phyloP scores from a whole-genome alignment of 1,140 invertebrate genomes.

The Drosophila sp. region DNA sequence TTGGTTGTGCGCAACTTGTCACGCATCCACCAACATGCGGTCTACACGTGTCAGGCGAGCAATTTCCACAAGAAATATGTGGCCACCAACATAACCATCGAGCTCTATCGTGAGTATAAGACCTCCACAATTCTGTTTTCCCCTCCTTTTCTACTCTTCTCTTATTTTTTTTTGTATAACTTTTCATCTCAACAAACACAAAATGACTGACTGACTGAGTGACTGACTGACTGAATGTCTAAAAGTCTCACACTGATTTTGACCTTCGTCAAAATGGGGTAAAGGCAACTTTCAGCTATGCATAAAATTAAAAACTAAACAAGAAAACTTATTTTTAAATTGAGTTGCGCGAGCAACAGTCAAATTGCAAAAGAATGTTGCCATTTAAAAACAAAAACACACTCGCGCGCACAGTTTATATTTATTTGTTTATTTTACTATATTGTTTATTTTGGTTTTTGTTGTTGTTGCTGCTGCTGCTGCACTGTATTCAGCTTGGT shows the following conservation, averaged over 20 bases:
- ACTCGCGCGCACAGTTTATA: conserved; percentile 49
- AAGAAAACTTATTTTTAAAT: conserved; percentile 26
- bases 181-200: not conserved
- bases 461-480: conserved; percentile 35
- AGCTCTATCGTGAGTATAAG: conserved; percentile 88
- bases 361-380: conserved; percentile 2
- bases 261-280: not conserved
- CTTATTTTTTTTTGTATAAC: not conserved
- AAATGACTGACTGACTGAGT: too few relatives aligned
- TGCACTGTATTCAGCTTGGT: conserved; percentile 17
- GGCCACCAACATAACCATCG: conserved; percentile 86
- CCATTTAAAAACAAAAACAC: not conserved
- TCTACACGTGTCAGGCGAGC: conserved; percentile 92
- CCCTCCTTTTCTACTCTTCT: not conserved
- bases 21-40: conserved; percentile 90
- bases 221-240: not conserved
- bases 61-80: conserved; percentile 91
- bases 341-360: conserved; percentile 10
- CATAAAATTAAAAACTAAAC: not conserved
- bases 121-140: not conserved
- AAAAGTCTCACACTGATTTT: conserved; percentile 2
- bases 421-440: conserved; percentile 60
- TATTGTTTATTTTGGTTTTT: conserved; percentile 33
- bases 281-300: not conserved
- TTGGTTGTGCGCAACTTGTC: conserved; percentile 85